Base-by-base conservation (phyloP, 2,113 vertebrate species). In the Cyprinodon variegatus region DNA sequence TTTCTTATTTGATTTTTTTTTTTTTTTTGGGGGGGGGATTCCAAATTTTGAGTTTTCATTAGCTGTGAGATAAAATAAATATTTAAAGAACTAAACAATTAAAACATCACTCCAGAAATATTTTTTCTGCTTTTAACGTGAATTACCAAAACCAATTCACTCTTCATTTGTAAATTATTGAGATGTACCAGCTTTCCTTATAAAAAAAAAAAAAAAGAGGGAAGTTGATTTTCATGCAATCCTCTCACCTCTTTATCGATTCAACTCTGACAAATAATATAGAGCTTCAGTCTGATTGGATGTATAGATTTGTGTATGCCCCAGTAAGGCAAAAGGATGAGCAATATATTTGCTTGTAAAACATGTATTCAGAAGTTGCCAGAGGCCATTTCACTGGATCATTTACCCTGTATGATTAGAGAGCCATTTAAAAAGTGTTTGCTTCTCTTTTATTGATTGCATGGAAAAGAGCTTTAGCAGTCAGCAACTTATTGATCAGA, bases 401-500 rank as follows among this genome's bases (percentile, higher is more conserved):
- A 91, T 92, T 93, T 92, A 82, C 87, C 91, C 65, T 81, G 79
- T 92, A 90, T 91, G 90, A 92, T 92, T 90, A 92, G 77, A 85
- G 83, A 83, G 70, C 70, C 84, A 75, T 91, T 91, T 87, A 74
- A 89, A 85, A 91, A 82, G 72, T 89, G 81, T 89, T 91, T 90
- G 86, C 88, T 83, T 68, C 86, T 79, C 68, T 89, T 81, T 81
- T 91, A 92, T 92, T 89, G 90, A 90, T 84, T 67, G 66, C 70
- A 81, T 76, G 81, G 81, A 79, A 85, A 76, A 73, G 78, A 89
- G 77, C 72, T 46, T 63, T 57, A 69, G 73, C 48, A 83, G 81
- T 81, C 83, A 74, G 83, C 73, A 70, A 68, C 60, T 76, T 74
- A 89, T 90, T 13, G 46, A 83, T 83, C 66, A 50, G 70, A 68